Evolutionary conservation across 2,888 invertebrate genomes (phyloP), one percentile per base, ranked within the genome.

Genomic region (Agrochola macilenta): DNA sequence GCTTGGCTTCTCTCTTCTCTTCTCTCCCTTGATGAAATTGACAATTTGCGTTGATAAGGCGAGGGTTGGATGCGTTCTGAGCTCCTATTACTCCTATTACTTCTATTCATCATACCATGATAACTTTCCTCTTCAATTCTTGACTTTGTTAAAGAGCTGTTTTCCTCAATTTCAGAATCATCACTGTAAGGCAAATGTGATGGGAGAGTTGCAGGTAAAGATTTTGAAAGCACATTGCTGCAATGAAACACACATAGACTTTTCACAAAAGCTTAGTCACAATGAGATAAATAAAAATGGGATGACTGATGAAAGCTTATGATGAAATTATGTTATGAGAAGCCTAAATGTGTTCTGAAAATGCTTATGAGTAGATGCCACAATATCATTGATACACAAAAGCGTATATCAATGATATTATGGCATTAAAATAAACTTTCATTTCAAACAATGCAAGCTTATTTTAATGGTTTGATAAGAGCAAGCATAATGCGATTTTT

Each of bases 141-240:
- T 49, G 88, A 83, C 0, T 86, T 76, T 60, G 83, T 79, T 43
- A 23, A 12, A 74, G 88, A 85, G 49, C 70, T 78, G 74, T 83
- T 77, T 49, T 76, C 76, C 81, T 90, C 89, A 74, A 69, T 83
- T 69, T 86, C 84, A 68, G 85, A 86, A 58, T 92, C 90, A 86
- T 93, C 91, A 87, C 96, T 96, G 95, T 76, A 96, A 96, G 89
- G 76, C 82, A 90, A 93, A 93, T 90, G 87, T 87, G 91, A 91
- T 84, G 93, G 91, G 81, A 95, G 92, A 83, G 86, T 90, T 91
- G 95, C 91, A 84, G 95, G 95, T 91, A 94, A 93, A 83, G 95
- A 96, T 90, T 94, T 94, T 77, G 95, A 94, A 88, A 94, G 91
- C 68, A 90, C 82, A 90, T 90, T 85, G 91, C 95, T 96, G 96